These are phyloP conservation scores for Watsonalla cultraria DNA, from an alignment of 2,888 invertebrate genomes.

Conservation along the genomic window DNA sequence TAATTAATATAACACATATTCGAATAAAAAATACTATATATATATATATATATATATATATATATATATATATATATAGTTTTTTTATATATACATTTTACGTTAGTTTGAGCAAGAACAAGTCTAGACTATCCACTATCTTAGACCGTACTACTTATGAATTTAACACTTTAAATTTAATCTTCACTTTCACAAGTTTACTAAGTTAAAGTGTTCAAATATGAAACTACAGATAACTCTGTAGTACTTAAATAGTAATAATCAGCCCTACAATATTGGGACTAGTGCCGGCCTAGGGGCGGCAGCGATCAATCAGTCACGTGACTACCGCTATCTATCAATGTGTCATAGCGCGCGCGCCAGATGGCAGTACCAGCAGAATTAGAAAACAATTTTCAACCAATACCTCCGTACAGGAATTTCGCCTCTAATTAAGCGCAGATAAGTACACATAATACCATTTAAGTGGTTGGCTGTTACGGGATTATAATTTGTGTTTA, in stretches of 20 bases:
- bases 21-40: no score
- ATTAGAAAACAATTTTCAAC: slow-evolving; percentile 70
- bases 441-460: slow-evolving; percentile 3
- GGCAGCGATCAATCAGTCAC: slow-evolving; percentile 70
- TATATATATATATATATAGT: no score
- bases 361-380: slow-evolving; percentile 68
- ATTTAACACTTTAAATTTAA: no score
- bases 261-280: slow-evolving; percentile 14
- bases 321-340: slow-evolving; percentile 72
- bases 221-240: no score
- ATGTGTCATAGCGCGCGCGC: slow-evolving; percentile 56
- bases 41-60: no score
- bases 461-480: slow-evolving; percentile 1
- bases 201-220: no score
- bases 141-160: no score
- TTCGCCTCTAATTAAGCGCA: slow-evolving; percentile 4
- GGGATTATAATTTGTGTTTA: slow-evolving; percentile 3
- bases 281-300: slow-evolving; percentile 43
- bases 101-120: no score
- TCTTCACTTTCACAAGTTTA: no score
- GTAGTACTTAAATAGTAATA: neutral
- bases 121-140: no score
- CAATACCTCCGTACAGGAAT: slow-evolving; percentile 24
- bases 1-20: no score
- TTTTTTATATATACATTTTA: no score